A percentile compares a stretch with the other conserved stretches of the same genome.
phyloP scores from a whole-genome alignment of 2,113 vertebrate species.

The Xiphias gladius region DNA sequence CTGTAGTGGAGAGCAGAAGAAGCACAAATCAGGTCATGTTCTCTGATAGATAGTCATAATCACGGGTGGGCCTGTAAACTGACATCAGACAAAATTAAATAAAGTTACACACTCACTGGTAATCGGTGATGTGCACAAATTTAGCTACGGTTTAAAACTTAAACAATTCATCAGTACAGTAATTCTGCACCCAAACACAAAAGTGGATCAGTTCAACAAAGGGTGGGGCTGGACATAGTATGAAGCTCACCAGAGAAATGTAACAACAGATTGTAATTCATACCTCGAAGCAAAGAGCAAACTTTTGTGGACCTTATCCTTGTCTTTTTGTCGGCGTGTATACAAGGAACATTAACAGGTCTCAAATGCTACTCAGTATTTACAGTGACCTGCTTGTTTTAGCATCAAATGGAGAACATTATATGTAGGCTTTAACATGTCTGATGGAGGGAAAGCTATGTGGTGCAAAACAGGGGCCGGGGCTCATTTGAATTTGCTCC shows the following conservation, averaged over 20 bases:
- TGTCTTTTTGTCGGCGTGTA: not conserved
- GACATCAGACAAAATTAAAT: constrained; percentile 31
- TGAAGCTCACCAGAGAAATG: constrained; percentile 25
- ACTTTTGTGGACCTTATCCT: constrained; percentile 6
- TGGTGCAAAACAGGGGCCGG: constrained; percentile 30
- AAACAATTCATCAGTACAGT: constrained; percentile 22
- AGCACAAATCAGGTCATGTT: constrained; percentile 34
- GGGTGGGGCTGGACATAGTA: constrained; percentile 29
- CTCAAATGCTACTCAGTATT: not conserved
- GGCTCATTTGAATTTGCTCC: constrained; percentile 76
- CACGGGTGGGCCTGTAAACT: constrained; percentile 4
- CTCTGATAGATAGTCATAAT: constrained; percentile 14
- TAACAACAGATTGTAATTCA: constrained; percentile 35
- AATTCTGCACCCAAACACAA: constrained; percentile 28
- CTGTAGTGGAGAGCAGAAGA: constrained; percentile 3
- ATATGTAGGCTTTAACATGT: constrained; percentile 28
- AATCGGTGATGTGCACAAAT: not conserved
- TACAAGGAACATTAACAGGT: not conserved
- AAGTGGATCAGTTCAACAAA: constrained; percentile 23
- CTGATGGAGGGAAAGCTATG: constrained; percentile 22
- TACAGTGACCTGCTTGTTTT: constrained; percentile 17
- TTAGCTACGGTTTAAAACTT: not conserved
- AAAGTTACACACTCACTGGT: constrained; percentile 19
- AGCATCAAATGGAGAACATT: constrained; percentile 8
- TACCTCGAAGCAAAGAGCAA: constrained; percentile 2